Percentiles rank a stretch among this genome's conserved stretches.
phyloP scores from a whole-genome alignment of 2,797 vertebrate species.

The Spinibarbus caldwelli region DNA sequence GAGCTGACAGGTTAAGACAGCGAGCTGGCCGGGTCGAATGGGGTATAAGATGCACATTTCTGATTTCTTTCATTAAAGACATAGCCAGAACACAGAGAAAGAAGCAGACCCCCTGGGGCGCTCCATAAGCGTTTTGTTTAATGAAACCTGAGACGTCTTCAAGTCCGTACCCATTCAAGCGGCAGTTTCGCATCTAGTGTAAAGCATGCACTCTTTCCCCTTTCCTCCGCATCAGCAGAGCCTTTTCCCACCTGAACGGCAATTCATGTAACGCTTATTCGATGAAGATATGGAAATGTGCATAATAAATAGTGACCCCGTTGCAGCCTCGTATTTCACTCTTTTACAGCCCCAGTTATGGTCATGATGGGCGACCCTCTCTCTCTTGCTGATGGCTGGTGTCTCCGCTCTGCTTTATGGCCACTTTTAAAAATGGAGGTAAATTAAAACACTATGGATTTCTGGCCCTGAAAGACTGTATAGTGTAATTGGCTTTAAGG shows the following conservation, averaged over 20 bases:
- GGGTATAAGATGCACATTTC: constrained; percentile 59
- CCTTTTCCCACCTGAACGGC: constrained; percentile 63
- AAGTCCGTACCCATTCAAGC: constrained; percentile 30
- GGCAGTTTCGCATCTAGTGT: constrained; percentile 17
- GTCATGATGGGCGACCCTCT: constrained; percentile 44
- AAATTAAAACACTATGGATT: constrained; percentile 68
- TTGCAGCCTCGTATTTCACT: constrained; percentile 72
- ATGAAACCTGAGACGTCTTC: constrained; percentile 68
- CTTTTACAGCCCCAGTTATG: constrained; percentile 62
- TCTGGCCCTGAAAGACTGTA: constrained; percentile 55
- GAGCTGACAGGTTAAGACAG: constrained; percentile 63
- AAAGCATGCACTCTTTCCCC: constrained; percentile 7
- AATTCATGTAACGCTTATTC: constrained; percentile 73
- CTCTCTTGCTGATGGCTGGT: constrained; percentile 43
- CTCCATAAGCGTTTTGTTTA: constrained; percentile 58
- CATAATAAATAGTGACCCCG: constrained; percentile 79
- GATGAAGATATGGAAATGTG: constrained; percentile 76
- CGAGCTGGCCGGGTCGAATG: constrained; percentile 29
- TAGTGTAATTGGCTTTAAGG: constrained; percentile 63
- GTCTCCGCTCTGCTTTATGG: constrained; percentile 56
- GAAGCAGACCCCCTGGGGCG: constrained; percentile 41
- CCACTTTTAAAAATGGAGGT: constrained; percentile 58
- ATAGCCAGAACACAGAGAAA: constrained; percentile 36
- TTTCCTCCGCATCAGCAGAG: neutral
- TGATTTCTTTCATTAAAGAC: constrained; percentile 68